Evolutionary conservation across 2,113 vertebrate species (phyloP).

Genomic region (Phycodurus eques): DNA sequence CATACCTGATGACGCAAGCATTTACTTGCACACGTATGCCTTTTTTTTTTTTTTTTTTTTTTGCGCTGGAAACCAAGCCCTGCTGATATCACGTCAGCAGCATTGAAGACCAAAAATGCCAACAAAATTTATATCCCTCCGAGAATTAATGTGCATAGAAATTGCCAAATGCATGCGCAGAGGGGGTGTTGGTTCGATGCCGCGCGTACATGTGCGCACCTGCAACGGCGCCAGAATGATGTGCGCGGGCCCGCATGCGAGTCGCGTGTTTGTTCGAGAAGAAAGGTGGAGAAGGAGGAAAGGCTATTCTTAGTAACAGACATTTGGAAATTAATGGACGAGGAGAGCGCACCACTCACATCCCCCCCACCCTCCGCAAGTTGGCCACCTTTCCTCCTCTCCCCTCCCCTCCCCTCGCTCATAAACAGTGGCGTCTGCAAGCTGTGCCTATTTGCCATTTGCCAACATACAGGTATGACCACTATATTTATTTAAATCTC

Average conservation of each 20-base stretch:
- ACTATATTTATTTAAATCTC: no score
- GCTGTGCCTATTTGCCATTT: constrained; percentile 44
- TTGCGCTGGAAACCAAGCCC: not conserved
- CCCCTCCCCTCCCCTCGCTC: constrained; percentile 2
- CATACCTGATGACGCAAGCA: not conserved
- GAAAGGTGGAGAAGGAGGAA: constrained; percentile 40
- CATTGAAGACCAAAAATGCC: not conserved
- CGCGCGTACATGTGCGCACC: not conserved
- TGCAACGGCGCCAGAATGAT: constrained; percentile 14
- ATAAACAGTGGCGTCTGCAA: constrained; percentile 32
- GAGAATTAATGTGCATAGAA: not conserved
- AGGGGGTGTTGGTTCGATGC: not conserved
- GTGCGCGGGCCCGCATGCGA: not conserved
- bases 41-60: not conserved
- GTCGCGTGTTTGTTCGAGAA: constrained; percentile 31
- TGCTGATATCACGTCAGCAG: not conserved
- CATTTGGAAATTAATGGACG: constrained; percentile 76
- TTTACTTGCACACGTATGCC: not conserved
- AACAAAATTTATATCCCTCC: not conserved
- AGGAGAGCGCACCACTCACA: constrained; percentile 54
- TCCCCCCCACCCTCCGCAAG: not conserved
- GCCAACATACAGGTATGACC: not conserved
- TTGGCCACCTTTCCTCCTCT: not conserved
- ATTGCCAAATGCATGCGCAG: not conserved
- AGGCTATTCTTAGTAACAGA: constrained; percentile 74